These are phyloP conservation scores for Scaptomyza cyrtandrae DNA, from an alignment of 2,888 invertebrate species.

Conservation along the genomic window DNA sequence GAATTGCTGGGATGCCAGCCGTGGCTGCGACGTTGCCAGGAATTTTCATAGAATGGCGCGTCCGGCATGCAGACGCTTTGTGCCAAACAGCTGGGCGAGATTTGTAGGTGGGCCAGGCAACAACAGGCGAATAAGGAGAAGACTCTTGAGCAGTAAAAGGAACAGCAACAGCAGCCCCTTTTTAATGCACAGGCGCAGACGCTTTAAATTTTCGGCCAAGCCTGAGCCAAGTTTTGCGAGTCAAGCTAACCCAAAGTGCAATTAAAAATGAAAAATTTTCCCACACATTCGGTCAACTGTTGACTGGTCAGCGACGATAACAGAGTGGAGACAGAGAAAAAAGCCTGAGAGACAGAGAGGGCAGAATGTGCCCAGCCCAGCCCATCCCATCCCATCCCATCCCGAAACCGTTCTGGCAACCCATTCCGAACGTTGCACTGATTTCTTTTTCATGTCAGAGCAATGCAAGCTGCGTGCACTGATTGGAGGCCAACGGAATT, in stretches of 20 bases:
- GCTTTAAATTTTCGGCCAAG: conserved; percentile 62
- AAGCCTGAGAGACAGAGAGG: conserved; percentile 14
- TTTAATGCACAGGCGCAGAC: conserved; percentile 51
- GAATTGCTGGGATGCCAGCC: conserved; percentile 70
- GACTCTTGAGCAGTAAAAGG: conserved; percentile 9
- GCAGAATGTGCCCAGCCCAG: conserved; percentile 19
- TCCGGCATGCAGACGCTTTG: conserved; percentile 73
- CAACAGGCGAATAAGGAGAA: conserved; percentile 11
- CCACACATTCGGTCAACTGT: conserved; percentile 74
- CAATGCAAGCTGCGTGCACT: conserved; percentile 74
- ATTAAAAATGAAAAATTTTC: conserved; percentile 84
- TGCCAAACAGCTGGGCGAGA: conserved; percentile 56
- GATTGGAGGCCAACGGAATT: conserved; percentile 79
- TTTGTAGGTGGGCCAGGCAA: conserved; percentile 72
- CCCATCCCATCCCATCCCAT: conserved; percentile 9
- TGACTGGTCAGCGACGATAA: conserved; percentile 59
- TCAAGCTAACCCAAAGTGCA: conserved; percentile 57
- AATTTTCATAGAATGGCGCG: conserved; percentile 79
- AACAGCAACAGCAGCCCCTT: conserved; percentile 21
- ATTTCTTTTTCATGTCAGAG: conserved; percentile 81
- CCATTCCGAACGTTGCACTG: conserved; percentile 70
- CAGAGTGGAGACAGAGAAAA: conserved; percentile 26
- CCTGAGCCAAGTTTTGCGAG: conserved; percentile 9
- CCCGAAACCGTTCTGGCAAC: conserved; percentile 16
- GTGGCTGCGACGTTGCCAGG: conserved; percentile 73